Evolutionary conservation across 2,797 vertebrate genomes (phyloP).

Genomic region (Lycodopsis pacificus): DNA sequence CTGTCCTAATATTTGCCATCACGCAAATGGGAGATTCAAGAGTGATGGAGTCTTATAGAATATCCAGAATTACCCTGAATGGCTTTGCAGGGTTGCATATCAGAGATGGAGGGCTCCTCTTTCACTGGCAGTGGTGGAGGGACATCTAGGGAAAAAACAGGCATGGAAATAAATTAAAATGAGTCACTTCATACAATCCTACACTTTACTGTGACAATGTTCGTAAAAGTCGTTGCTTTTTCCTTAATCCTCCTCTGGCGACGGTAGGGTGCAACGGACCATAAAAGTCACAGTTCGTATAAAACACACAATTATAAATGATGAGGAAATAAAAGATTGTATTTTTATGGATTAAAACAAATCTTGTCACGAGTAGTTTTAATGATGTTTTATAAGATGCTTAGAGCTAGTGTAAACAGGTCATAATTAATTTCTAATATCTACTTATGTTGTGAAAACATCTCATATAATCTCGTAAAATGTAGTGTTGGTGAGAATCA

Average conservation of each 20-base stretch:
- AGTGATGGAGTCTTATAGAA: neutral
- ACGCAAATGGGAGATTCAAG: neutral
- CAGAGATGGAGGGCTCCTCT: slow-evolving; percentile 35
- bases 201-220: neutral
- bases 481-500: too few species aligned
- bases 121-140: slow-evolving; percentile 79
- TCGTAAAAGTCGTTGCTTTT: neutral
- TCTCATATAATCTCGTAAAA: too few species aligned
- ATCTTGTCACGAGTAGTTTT: too few species aligned
- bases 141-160: slow-evolving; percentile 57
- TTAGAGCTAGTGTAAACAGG: too few species aligned
- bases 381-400: too few species aligned
- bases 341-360: too few species aligned
- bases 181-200: neutral
- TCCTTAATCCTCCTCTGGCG: neutral
- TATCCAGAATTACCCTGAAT: slow-evolving; percentile 77
- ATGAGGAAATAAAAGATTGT: too few species aligned
- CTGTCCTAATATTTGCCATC: neutral
- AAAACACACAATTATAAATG: too few species aligned
- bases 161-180: neutral
- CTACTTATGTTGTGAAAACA: too few species aligned
- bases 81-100: slow-evolving; percentile 65
- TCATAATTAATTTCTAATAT: too few species aligned
- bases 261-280: too few species aligned
- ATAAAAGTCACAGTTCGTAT: too few species aligned